Base-by-base conservation (phyloP, 2,113 vertebrate genomes). In the Tauraco erythrolophus region DNA sequence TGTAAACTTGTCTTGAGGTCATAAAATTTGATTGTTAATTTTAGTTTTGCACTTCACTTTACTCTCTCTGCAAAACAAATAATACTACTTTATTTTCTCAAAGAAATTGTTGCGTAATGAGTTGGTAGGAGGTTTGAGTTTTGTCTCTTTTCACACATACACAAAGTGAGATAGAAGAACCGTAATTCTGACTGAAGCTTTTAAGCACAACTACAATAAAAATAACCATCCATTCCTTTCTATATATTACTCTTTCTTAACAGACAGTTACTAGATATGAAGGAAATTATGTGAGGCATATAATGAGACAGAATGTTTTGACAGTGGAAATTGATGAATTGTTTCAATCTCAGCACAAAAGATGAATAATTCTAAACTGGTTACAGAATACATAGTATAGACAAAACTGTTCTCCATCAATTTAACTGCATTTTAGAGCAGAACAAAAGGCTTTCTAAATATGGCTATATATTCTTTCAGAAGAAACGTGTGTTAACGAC, bases 401-500 rank as follows among this genome's bases (percentile, higher is more conserved):
- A 57, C 7, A 48, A 86, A 79, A 19, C 28, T 10, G 5, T 22
- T 80, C 68, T 46, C 45, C 58, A 39, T 43, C 31, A 7, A 54
- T 41, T 12, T 53, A 80, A 64, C 24, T 69, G 30, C 50, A 35
- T 68, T 80, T 72, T 33, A 69, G 25, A 66, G 10, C 6, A 11
- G 53, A 84, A 51, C 7, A 85, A 78, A 84, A 66, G 24, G 4
- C 25, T 50, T 81, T 81, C 74, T 90, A 74, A 87, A 81, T 57
- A 66, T 1, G 25, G 31, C 15, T 75, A 12, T 17, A 31, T 45
- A 18, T 23, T 62, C 11, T 45, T 88, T 41, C 64, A 62, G 62
- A 41, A 75, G 45, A 54, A 87, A 60, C 0, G 2, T 35, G 9
- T 0, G 0, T 27, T 77, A 77, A 74, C 0, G 0, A 81, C 22